These are phyloP conservation scores for Abscondita cerata DNA, from an alignment of 2,888 invertebrate species.

Conservation along the genomic window DNA sequence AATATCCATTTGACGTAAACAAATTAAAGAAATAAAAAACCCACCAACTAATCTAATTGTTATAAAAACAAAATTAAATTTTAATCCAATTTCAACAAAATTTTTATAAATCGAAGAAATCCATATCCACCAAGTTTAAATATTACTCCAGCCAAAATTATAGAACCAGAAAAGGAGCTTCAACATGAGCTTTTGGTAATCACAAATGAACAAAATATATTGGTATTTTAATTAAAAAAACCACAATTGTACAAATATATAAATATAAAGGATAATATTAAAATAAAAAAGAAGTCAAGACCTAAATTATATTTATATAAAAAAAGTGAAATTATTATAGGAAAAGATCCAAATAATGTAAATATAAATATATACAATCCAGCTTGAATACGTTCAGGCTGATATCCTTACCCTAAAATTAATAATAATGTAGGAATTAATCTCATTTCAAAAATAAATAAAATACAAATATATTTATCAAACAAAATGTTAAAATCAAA, in stretches of 20 bases:
- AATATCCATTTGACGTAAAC: slow-evolving; percentile 73
- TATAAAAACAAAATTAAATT: slow-evolving; percentile 63
- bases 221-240: slow-evolving; percentile 76
- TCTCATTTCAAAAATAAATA: slow-evolving; percentile 75
- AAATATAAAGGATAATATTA: slow-evolving; percentile 57
- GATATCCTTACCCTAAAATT: slow-evolving; percentile 73
- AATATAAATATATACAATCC: slow-evolving; percentile 74
- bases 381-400: slow-evolving; percentile 72
- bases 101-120: slow-evolving; percentile 50
- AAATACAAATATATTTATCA: slow-evolving; percentile 68
- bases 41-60: slow-evolving; percentile 66
- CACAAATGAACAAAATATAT: slow-evolving; percentile 75
- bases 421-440: slow-evolving; percentile 72
- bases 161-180: slow-evolving; percentile 76
- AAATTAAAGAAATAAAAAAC: slow-evolving; percentile 68
- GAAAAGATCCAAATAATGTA: slow-evolving; percentile 72
- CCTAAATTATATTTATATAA: slow-evolving; percentile 59
- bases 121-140: slow-evolving; percentile 70
- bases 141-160: slow-evolving; percentile 76
- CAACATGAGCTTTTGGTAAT: slow-evolving; percentile 78
- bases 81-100: slow-evolving; percentile 61
- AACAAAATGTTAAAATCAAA: slow-evolving; percentile 65
- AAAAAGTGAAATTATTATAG: slow-evolving; percentile 67
- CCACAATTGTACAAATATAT: slow-evolving; percentile 65
- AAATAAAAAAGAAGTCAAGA: slow-evolving; percentile 63